These are phyloP conservation scores for Plecturocebus donacophilus DNA, from an alignment of 2,113 vertebrate species.

Conservation along the genomic window DNA sequence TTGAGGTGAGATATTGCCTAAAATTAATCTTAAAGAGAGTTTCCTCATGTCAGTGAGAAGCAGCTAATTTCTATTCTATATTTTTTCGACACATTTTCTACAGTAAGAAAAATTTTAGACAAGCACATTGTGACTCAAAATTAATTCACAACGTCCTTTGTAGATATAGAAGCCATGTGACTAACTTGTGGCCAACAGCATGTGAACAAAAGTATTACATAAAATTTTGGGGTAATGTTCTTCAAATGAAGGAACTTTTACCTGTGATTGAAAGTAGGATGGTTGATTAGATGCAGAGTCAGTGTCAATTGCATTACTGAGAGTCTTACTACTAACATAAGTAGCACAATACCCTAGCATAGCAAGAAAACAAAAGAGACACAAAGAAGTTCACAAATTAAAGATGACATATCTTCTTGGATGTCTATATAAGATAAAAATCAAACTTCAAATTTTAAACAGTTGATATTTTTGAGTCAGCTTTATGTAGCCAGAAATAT, in stretches of 20 bases:
- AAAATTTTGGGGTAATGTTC: not conserved
- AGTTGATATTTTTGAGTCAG: not conserved
- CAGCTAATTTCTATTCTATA: not conserved
- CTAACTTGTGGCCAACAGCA: not conserved
- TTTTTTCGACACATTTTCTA: not conserved
- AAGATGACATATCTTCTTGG: not conserved
- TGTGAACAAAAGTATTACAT: not conserved
- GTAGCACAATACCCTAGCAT: not conserved
- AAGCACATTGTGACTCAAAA: not conserved
- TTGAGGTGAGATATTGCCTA: not conserved
- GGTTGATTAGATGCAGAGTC: not conserved
- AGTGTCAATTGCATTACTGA: not conserved
- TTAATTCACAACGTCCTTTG: not conserved
- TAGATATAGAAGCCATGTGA: not conserved
- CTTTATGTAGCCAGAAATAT: not conserved
- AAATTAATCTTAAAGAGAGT: not conserved
- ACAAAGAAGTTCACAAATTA: not conserved
- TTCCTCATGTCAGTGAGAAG: not conserved
- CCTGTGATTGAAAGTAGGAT: not conserved
- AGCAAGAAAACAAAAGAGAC: not conserved
- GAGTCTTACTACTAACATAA: not conserved
- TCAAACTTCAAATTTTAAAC: not conserved
- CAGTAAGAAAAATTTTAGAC: not conserved
- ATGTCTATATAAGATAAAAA: not conserved
- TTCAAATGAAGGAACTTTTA: not conserved